Percentiles rank a stretch among this genome's conserved stretches.
Evolutionary conservation across 1,140 invertebrate genomes (phyloP).

Genomic region (Amyelois transitella): DNA sequence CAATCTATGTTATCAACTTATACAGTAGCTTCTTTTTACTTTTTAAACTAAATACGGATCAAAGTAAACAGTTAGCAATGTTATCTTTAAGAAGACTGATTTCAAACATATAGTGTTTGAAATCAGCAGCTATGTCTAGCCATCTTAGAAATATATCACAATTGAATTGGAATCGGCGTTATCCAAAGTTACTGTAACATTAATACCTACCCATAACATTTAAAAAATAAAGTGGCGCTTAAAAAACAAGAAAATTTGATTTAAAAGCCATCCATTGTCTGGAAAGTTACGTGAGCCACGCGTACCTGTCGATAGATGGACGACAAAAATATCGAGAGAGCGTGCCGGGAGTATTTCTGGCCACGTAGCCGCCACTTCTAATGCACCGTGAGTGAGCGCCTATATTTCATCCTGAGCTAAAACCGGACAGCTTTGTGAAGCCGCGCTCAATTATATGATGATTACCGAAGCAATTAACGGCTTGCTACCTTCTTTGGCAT

Average conservation of each 20-base stretch:
- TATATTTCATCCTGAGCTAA: conserved; percentile 10
- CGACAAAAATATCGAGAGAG: conserved; percentile 39
- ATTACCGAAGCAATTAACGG: conserved; percentile 13
- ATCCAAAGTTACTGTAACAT: too few relatives aligned
- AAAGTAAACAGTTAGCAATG: too few relatives aligned
- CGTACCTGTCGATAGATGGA: conserved; percentile 38
- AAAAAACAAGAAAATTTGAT: conserved; percentile 10
- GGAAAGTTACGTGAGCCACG: conserved; percentile 14
- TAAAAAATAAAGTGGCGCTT: conserved; percentile 10
- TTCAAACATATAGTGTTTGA: too few relatives aligned
- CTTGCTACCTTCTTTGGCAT: background rate
- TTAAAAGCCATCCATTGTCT: conserved; percentile 1
- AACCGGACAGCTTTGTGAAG: conserved; percentile 14
- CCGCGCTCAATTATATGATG: conserved; percentile 17
- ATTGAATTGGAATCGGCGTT: too few relatives aligned
- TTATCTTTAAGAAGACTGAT: too few relatives aligned
- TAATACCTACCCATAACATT: too few relatives aligned
- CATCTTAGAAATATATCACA: too few relatives aligned
- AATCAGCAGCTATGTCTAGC: too few relatives aligned
- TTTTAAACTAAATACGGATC: too few relatives aligned
- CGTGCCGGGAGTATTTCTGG: conserved; percentile 29
- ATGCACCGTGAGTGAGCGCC: conserved; percentile 2
- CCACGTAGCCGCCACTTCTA: conserved; percentile 10
- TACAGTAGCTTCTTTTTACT: too few relatives aligned
- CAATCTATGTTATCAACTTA: too few relatives aligned